Percentiles rank a stretch among this genome's conserved stretches.
Conservation (phyloP, 2,888 invertebrate genomes). For the Euzetes globulus region DNA sequence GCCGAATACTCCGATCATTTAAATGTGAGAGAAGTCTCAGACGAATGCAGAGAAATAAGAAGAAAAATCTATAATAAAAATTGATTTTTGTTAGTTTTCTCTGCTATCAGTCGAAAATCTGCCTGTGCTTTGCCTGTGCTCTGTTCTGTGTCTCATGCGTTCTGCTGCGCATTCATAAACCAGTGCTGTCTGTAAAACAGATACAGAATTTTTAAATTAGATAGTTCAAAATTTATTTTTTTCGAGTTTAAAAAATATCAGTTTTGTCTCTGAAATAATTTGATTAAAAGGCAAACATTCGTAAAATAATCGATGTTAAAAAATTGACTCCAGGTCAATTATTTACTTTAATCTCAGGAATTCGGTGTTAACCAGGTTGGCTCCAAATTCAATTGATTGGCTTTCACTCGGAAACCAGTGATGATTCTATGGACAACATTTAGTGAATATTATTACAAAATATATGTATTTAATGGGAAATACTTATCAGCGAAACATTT, state of each 20-base stretch:
- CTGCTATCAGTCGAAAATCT: neutral
- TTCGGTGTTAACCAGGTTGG: too few species aligned
- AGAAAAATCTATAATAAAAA: neutral
- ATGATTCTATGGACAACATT: too few species aligned
- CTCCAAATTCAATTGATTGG: too few species aligned
- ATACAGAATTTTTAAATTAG: neutral
- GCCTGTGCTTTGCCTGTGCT: neutral
- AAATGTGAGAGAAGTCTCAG: neutral
- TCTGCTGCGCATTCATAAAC: neutral
- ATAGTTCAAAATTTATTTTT: too few species aligned
- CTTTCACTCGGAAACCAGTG: too few species aligned
- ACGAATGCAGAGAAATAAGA: neutral
- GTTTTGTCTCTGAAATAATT: too few species aligned
- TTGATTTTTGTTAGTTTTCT: neutral
- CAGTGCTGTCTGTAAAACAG: neutral
- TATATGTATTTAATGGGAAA: neutral
- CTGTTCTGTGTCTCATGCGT: neutral
- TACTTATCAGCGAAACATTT: neutral
- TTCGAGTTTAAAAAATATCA: too few species aligned
- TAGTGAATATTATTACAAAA: neutral
- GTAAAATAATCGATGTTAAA: too few species aligned
- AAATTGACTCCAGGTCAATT: too few species aligned
- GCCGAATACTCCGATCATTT: too few species aligned
- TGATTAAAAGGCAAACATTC: too few species aligned
- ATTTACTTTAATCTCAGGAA: too few species aligned